Evolutionary conservation across 2,797 vertebrate genomes (phyloP).

Genomic region (Manis javanica): DNA sequence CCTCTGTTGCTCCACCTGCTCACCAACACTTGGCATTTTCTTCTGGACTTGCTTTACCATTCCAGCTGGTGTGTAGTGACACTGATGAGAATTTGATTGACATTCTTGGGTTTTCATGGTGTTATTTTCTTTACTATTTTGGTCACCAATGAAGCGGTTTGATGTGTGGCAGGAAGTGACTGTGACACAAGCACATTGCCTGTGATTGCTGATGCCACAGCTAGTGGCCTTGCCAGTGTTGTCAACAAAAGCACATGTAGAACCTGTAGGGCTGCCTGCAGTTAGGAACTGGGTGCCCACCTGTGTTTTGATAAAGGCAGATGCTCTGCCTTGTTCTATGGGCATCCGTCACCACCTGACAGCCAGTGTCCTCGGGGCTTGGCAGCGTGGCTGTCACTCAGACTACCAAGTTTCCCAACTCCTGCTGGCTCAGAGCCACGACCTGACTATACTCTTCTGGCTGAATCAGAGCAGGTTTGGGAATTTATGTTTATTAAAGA

Average conservation of each 20-base stretch:
- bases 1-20: accelerated
- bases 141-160: too few species aligned
- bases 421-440: accelerated
- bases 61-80: accelerated
- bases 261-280: accelerated
- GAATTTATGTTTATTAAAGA: neutral
- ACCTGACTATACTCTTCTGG: accelerated
- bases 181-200: accelerated
- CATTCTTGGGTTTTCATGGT: neutral
- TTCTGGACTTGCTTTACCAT: accelerated
- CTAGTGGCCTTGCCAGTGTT: accelerated
- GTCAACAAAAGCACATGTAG: too few species aligned
- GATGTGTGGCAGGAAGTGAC: accelerated
- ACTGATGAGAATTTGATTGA: accelerated
- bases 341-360: accelerated
- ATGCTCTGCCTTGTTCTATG: accelerated
- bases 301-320: neutral
- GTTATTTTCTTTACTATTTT: neutral
- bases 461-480: neutral
- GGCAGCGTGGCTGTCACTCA: accelerated
- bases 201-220: accelerated
- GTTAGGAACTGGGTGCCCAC: accelerated
- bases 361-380: accelerated
- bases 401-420: neutral
- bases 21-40: accelerated